Evolutionary conservation across 2,888 invertebrate genomes (phyloP), one percentile per base, ranked within the genome.

Genomic region (Ligdia adustata): DNA sequence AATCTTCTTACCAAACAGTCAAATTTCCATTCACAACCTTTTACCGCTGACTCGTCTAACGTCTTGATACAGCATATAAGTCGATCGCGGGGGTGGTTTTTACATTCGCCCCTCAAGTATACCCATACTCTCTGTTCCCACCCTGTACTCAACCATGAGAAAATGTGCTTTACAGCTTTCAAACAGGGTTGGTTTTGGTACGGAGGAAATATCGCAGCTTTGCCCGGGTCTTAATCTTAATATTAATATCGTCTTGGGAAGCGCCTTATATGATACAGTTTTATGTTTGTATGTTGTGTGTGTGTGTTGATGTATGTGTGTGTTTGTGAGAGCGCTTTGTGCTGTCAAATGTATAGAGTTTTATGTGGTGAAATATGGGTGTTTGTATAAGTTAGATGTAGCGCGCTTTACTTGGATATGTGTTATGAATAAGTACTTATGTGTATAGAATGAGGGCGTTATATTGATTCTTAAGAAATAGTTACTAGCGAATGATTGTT

Each of bases 51-150:
- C 52, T 48, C 20, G 70, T 66, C 48, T 44, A 64, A 63, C 79
- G 86, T 88, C 88, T 89, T 89, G 85, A 87, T 86, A 88, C 86
- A 87, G 80, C 86, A 84, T 85, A 89, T 87, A 89, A 89, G 89
- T 89, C 88, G 89, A 89, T 89, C 86, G 86, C 83, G 84, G 82
- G 47, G 89, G 90, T 86, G 87, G 86, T 86, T 86, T 84, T 89
- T 88, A 82, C 89, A 87, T 83, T 88, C 82, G 62, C 85, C 81
- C 89, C 82, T 68, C 82, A 85, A 82, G 88, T 77, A 71, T 70
- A 82, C 83, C 69, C 85, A 80, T 64, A 66, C 84, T 60, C 60
- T 62, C 55, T 57, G 60, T 58, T 55, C n/a, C 57, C 62, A 65
- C 57, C 65, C 57, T 56, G 16, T 46, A 64, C 39, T 34, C n/a